Evolutionary conservation across 2,888 invertebrate genomes (phyloP).

Genomic region (Polymixis lichenea): DNA sequence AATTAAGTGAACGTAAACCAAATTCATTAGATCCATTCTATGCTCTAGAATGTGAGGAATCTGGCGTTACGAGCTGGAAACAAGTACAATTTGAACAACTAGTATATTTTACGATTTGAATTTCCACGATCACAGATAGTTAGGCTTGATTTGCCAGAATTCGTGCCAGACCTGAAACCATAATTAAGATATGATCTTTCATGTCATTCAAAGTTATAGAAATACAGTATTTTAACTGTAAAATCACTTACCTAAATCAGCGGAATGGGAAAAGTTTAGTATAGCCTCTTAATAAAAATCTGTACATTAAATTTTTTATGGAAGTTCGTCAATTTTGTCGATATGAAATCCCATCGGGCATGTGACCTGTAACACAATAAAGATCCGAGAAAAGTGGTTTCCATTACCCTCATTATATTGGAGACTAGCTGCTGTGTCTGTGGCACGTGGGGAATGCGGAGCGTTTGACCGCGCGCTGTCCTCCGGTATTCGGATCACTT

Average conservation of each 20-base stretch:
- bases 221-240: too few species aligned
- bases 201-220: too few species aligned
- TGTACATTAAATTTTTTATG: neutral
- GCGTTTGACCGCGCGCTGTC: conserved; percentile 43
- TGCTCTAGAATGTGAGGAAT: conserved; percentile 3
- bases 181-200: neutral
- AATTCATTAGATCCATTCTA: neutral
- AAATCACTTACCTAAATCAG: too few species aligned
- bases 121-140: neutral
- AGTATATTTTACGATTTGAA: neutral
- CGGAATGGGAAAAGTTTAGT: too few species aligned
- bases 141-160: neutral
- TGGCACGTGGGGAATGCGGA: conserved; percentile 19
- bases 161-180: neutral
- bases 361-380: conserved; percentile 3
- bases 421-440: conserved; percentile 13
- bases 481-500: conserved; percentile 39
- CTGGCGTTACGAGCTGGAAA: conserved; percentile 7
- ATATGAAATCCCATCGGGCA: neutral
- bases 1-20: conserved; percentile 1
- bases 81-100: neutral
- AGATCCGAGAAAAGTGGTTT: neutral
- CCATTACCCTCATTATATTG: conserved; percentile 42
- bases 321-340: neutral
- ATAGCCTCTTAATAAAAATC: neutral